Evolutionary conservation across 2,113 vertebrate species (phyloP).

Genomic region (Eonycteris spelaea): DNA sequence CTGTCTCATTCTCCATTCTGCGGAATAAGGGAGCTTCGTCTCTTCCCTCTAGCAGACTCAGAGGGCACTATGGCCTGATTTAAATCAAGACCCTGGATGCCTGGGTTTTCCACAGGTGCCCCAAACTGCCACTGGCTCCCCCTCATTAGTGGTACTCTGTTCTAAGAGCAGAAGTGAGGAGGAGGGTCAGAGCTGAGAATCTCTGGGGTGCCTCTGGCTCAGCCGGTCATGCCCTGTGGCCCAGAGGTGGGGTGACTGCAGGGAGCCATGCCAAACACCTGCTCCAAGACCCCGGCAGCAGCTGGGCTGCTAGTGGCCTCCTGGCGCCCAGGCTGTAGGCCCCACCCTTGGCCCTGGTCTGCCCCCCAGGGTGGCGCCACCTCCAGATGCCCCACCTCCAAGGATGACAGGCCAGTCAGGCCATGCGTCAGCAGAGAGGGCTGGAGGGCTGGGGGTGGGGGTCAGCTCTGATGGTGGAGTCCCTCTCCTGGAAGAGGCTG

Average conservation of each 20-base stretch:
- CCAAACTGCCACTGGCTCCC: background rate
- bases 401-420: conserved; percentile 61
- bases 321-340: conserved; percentile 24
- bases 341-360: conserved; percentile 55
- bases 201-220: background rate
- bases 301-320: background rate
- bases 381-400: conserved; percentile 49
- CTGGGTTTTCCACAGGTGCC: background rate
- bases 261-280: background rate
- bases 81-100: background rate
- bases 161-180: background rate
- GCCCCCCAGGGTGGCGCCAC: conserved; percentile 31
- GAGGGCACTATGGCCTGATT: background rate
- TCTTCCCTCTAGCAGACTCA: background rate
- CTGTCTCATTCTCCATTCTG: background rate
- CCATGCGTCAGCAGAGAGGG: conserved; percentile 71
- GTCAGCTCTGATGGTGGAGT: background rate
- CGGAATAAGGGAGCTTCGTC: background rate
- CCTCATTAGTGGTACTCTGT: background rate
- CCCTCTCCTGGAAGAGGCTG: background rate
- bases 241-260: background rate
- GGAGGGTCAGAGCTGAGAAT: background rate
- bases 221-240: background rate
- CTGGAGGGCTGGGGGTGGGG: conserved; percentile 66
- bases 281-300: background rate